A percentile compares a stretch with the other conserved stretches of the same genome.
These are phyloP conservation scores for Mustela lutreola DNA, from an alignment of 2,113 vertebrate species.

Conservation along the genomic window DNA sequence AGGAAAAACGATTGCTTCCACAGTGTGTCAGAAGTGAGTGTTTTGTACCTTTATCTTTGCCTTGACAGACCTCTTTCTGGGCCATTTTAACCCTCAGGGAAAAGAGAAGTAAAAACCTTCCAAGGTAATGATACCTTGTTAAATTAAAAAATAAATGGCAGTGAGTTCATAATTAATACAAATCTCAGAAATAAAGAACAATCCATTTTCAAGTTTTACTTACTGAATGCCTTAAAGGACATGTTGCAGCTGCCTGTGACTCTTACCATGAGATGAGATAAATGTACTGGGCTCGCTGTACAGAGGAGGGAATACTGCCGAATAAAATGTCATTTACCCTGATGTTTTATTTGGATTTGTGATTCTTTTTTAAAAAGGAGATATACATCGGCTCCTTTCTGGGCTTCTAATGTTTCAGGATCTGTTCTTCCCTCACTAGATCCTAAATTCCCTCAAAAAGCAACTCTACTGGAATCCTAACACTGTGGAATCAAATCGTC, in stretches of 20 bases:
- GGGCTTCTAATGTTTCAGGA: slow-evolving; percentile 63
- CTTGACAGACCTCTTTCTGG: slow-evolving; percentile 63
- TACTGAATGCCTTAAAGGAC: slow-evolving; percentile 69
- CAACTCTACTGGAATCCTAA: slow-evolving; percentile 80
- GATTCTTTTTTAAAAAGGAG: slow-evolving; percentile 60
- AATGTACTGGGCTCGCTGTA: slow-evolving; percentile 51
- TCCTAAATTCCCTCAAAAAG: slow-evolving; percentile 70
- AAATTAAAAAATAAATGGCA: slow-evolving; percentile 70
- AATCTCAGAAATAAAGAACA: slow-evolving; percentile 63
- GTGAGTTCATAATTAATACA: slow-evolving; percentile 20
- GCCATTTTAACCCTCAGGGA: slow-evolving; percentile 72
- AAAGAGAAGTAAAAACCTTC: slow-evolving; percentile 66
- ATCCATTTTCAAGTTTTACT: slow-evolving; percentile 64
- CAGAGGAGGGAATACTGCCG: slow-evolving; percentile 67
- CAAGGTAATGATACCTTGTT: slow-evolving; percentile 47
- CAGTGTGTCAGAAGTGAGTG: slow-evolving; percentile 58
- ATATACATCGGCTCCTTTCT: slow-evolving; percentile 52
- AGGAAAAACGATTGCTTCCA: slow-evolving; percentile 49
- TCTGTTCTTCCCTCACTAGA: slow-evolving; percentile 36
- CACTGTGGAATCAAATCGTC: slow-evolving; percentile 76
- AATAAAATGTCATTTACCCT: slow-evolving; percentile 71
- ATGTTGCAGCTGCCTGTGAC: slow-evolving; percentile 73
- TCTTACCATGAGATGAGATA: slow-evolving; percentile 65
- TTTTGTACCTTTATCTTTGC: slow-evolving; percentile 74
- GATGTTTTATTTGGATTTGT: slow-evolving; percentile 60